A percentile compares a stretch with the other conserved stretches of the same genome.
Evolutionary conservation across 2,797 vertebrate species (phyloP).

Genomic region (Semaprochilodus insignis): DNA sequence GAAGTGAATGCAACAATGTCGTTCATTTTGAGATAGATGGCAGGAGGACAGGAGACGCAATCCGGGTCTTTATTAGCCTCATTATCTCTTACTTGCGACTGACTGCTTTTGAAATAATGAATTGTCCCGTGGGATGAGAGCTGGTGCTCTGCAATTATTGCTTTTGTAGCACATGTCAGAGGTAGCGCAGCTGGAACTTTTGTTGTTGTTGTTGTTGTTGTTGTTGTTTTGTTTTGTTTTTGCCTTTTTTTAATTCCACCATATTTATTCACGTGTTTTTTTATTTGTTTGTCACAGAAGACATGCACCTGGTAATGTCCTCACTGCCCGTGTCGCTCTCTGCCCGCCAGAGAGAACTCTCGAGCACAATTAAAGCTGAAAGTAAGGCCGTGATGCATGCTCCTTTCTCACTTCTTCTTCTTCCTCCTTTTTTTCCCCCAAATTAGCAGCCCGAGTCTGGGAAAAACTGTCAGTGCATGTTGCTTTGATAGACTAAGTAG

Average conservation of each 20-base stretch:
- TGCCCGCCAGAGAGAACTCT: constrained; percentile 86
- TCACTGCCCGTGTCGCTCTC: constrained; percentile 86
- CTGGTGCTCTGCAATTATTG: background rate
- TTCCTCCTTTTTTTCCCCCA: background rate
- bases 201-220: background rate
- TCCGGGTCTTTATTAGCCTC: constrained; percentile 9
- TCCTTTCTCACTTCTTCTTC: constrained; percentile 42
- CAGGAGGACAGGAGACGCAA: background rate
- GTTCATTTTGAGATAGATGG: background rate
- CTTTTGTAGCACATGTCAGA: background rate
- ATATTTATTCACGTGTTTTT: constrained; percentile 72
- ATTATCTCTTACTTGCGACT: background rate
- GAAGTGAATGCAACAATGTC: background rate
- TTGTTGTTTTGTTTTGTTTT: background rate
- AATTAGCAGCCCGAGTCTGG: constrained; percentile 4
- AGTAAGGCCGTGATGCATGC: constrained; percentile 83
- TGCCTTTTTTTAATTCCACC: background rate
- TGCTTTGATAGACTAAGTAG: constrained; percentile 21
- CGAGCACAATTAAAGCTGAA: constrained; percentile 86
- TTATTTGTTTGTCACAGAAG: constrained; percentile 79
- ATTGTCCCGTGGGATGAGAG: background rate
- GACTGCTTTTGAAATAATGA: background rate
- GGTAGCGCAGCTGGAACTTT: background rate
- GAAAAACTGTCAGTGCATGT: constrained; percentile 29
- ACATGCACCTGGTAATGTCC: constrained; percentile 86